These are phyloP conservation scores for Pachymerium ferrugineum DNA, from an alignment of 2,888 invertebrate species.

Conservation along the genomic window DNA sequence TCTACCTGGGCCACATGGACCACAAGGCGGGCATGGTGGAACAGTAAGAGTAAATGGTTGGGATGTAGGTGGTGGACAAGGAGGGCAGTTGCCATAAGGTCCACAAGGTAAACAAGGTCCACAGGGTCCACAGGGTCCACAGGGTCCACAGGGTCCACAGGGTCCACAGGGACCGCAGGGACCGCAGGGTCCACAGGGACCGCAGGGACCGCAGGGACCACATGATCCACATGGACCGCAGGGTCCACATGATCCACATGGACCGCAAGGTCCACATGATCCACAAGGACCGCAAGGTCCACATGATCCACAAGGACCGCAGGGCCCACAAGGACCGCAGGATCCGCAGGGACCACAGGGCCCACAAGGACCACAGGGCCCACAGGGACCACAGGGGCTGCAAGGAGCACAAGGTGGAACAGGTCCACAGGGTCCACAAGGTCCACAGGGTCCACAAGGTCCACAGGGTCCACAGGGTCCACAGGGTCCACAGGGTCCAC, in stretches of 20 bases:
- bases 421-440: not conserved
- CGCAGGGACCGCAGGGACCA: not conserved
- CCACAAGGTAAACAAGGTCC: slow-evolving; percentile 24
- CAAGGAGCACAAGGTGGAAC: not conserved
- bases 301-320: not conserved
- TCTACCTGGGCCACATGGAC: not conserved
- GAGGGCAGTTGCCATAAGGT: not conserved
- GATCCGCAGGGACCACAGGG: not conserved
- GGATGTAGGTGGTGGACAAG: not conserved
- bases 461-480: slow-evolving; percentile 8
- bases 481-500: not conserved
- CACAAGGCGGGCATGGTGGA: slow-evolving; percentile 28
- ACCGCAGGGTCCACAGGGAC: not conserved
- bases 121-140: slow-evolving; percentile 11
- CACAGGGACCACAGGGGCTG: slow-evolving; percentile 20
- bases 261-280: not conserved
- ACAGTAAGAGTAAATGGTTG: not conserved
- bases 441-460: not conserved
- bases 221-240: not conserved
- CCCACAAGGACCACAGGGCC: not conserved
- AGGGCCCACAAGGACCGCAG: not conserved
- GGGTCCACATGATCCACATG: not conserved
- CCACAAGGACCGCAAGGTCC: not conserved
- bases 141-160: slow-evolving; percentile 11
- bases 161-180: not conserved